A percentile compares a stretch with the other conserved stretches of the same genome.
phyloP scores from a whole-genome alignment of 2,797 vertebrate genomes.

The Lepilemur ruficaudatus region DNA sequence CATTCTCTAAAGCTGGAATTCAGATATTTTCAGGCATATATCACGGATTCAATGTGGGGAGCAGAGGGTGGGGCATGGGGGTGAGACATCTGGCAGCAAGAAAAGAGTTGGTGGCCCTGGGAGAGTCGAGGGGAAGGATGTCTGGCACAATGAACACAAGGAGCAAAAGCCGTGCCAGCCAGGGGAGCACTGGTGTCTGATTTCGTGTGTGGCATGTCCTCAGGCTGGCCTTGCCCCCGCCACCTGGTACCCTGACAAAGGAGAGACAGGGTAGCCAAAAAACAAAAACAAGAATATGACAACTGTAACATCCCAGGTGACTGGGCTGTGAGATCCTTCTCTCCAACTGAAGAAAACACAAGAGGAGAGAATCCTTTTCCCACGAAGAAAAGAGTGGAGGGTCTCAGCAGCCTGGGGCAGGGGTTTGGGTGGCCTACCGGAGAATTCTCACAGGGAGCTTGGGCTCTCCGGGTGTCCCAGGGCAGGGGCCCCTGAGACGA shows the following conservation, averaged over 20 bases:
- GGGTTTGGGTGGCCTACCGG: neutral
- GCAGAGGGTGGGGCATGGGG: neutral
- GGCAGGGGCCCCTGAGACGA: neutral
- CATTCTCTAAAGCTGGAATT: neutral
- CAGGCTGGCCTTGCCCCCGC: neutral
- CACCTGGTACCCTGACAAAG: neutral
- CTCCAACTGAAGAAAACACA: neutral
- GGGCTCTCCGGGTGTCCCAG: neutral
- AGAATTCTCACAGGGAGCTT: neutral
- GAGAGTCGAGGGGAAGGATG: neutral
- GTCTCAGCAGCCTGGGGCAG: neutral
- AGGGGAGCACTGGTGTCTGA: neutral
- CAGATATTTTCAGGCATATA: neutral
- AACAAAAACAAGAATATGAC: neutral
- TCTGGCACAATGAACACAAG: neutral
- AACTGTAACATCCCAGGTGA: neutral
- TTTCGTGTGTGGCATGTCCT: neutral
- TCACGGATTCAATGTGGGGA: neutral
- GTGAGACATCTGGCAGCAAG: neutral
- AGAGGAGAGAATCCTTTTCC: neutral
- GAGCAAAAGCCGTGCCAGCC: neutral
- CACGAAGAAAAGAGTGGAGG: neutral
- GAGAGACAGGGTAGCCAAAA: neutral
- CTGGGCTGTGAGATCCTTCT: neutral
- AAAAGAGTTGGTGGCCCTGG: neutral